Base-by-base conservation (phyloP, 2,113 vertebrate genomes). In the Phaethon lepturus region DNA sequence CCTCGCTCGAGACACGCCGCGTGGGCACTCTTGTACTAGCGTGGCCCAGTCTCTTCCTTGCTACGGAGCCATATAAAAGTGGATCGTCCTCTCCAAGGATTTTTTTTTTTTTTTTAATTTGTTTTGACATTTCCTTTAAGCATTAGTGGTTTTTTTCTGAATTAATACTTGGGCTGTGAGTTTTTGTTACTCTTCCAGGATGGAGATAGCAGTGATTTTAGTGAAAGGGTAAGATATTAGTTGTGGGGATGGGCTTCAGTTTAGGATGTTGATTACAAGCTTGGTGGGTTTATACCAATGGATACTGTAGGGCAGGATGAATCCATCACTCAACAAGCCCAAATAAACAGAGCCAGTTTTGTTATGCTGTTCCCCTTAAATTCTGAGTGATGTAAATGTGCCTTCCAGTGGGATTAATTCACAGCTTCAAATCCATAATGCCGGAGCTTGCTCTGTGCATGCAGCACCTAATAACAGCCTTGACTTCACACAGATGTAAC, bases 51-150 rank as follows among this genome's bases (percentile, higher is more conserved):
- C 20, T 45, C 20, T 40, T 68, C 45, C 49, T 90, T 17, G 3
- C 55, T 73, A 7, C 1, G 3, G 42, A 45, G 23, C 20, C 5
- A 3, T 13, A 31, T 25, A 66, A n/a, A 74, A 91, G 25, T 10
- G 38, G 42, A 63, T 49, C 0, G 0, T 6, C 26, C 5, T 40
- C 40, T 18, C 42, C 22, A 13, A 50, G 2, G 23, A 8, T 7
- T 44, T 22, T 29, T 64, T 38, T 38, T 38, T 38, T 38, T 38
- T 38, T 38, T 38, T 38, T 3, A 23, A 15, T 56, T 55, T 35
- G 15, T 33, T 88, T 91, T 62, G 11, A 10, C 23, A 20, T 67
- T 92, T 86, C 64, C n/a, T 80, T 69, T 42, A 76, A 81, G 45
- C 4, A 38, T 87, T 12, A 20, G 19, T 38, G 2, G 3, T 1